phyloP scores from a whole-genome alignment of 1,140 invertebrate species.

The Sycophila sp. region DNA sequence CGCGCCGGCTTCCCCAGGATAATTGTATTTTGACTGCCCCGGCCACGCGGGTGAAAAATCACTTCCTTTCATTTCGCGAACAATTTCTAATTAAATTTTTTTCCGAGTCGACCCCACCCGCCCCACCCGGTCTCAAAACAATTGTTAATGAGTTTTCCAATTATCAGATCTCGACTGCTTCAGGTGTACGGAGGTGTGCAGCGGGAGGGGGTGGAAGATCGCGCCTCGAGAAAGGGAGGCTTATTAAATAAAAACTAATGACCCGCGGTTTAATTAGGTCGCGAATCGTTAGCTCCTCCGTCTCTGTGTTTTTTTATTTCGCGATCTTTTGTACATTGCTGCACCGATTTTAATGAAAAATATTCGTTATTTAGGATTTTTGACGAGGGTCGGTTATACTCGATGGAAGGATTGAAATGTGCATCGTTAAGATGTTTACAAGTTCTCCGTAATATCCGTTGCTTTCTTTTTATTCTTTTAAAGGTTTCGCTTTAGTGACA shows the following conservation, averaged over 20 bases:
- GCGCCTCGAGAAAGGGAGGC: background rate
- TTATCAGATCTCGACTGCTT: slow-evolving; percentile 7
- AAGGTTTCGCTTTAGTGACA: too few relatives aligned
- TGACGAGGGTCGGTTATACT: background rate
- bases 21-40: slow-evolving; percentile 29
- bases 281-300: slow-evolving; percentile 14
- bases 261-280: slow-evolving; percentile 25
- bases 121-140: slow-evolving; percentile 8
- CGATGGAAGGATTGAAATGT: too few relatives aligned
- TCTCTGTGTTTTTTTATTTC: background rate
- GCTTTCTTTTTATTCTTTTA: too few relatives aligned
- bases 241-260: slow-evolving; percentile 36
- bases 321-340: too few relatives aligned
- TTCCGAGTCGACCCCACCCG: background rate
- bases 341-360: slow-evolving; percentile 26
- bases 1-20: background rate
- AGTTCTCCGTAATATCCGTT: too few relatives aligned
- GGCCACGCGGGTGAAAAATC: slow-evolving; percentile 20
- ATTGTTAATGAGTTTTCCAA: slow-evolving; percentile 32
- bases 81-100: slow-evolving; percentile 38
- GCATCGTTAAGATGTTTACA: too few relatives aligned
- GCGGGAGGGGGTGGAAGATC: background rate
- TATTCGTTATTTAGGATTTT: slow-evolving; percentile 28
- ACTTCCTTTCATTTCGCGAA: slow-evolving; percentile 29
- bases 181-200: background rate